phyloP scores from a whole-genome alignment of 2,888 invertebrate genomes.

The Carcina quercana region DNA sequence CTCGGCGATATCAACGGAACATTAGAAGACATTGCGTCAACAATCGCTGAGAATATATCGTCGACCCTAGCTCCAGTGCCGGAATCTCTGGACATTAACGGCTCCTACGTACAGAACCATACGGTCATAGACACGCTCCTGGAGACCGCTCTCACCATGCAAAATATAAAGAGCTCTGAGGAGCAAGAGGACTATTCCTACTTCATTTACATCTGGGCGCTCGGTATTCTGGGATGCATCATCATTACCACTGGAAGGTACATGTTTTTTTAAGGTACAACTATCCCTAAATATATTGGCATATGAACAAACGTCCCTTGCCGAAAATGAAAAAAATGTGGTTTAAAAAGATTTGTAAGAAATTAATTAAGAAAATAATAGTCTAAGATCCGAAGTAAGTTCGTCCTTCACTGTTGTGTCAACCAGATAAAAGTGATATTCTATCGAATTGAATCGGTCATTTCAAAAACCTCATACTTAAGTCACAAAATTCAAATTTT shows the following conservation, averaged over 20 bases:
- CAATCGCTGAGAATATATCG: slow-evolving; percentile 14
- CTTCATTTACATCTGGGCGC: slow-evolving; percentile 75
- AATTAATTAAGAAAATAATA: too few species aligned
- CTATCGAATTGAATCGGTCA: too few species aligned
- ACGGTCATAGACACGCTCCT: slow-evolving; percentile 43
- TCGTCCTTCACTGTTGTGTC: too few species aligned
- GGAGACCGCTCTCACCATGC: slow-evolving; percentile 37
- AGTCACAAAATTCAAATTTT: too few species aligned
- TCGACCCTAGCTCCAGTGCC: slow-evolving; percentile 4
- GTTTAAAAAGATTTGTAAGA: too few species aligned
- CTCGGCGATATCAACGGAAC: slow-evolving; percentile 10
- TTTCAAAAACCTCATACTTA: too few species aligned
- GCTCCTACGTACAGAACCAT: slow-evolving; percentile 22
- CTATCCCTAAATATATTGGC: too few species aligned
- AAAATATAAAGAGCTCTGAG: slow-evolving; percentile 30
- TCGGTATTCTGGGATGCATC: slow-evolving; percentile 73
- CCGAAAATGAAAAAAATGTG: too few species aligned
- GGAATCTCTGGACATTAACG: neutral
- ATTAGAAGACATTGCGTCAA: slow-evolving; percentile 6
- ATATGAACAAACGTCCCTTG: too few species aligned
- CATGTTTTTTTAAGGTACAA: too few species aligned
- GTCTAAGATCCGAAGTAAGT: too few species aligned
- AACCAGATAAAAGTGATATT: too few species aligned
- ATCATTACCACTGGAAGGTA: slow-evolving; percentile 73
- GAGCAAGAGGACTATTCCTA: slow-evolving; percentile 35